phyloP scores from a whole-genome alignment of 30 jellyfish, hydroid and myxozoan species.

The Sanderia malayensis region DNA sequence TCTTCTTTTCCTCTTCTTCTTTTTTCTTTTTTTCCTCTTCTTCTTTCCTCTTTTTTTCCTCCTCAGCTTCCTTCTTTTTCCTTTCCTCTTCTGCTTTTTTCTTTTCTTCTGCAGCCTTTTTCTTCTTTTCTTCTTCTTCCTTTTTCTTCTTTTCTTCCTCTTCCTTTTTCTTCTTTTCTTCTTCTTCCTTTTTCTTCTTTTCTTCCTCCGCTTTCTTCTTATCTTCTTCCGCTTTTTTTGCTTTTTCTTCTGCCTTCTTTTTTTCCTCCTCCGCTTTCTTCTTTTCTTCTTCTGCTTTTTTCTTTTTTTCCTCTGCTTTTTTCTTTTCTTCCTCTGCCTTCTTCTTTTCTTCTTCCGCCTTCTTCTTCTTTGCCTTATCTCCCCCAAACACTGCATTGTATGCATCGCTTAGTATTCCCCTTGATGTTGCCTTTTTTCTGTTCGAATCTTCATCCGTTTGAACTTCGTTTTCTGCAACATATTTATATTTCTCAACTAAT shows the following conservation, averaged over 20 bases:
- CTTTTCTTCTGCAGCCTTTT: slow-evolving; percentile 21
- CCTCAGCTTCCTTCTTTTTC: slow-evolving; percentile 46
- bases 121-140: slow-evolving; percentile 25
- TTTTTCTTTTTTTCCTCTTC: slow-evolving; percentile 27
- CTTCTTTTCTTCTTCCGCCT: slow-evolving; percentile 37
- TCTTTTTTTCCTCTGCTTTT: slow-evolving; percentile 35
- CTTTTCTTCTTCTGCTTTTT: slow-evolving; percentile 33
- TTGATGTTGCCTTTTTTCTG: slow-evolving; percentile 23
- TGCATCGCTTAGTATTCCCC: slow-evolving; percentile 27
- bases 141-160: slow-evolving; percentile 21
- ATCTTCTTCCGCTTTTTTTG: slow-evolving; percentile 21
- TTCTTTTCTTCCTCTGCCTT: slow-evolving; percentile 53
- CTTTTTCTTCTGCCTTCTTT: slow-evolving; percentile 43
- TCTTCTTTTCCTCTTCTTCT: slow-evolving; percentile 13
- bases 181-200: slow-evolving; percentile 1
- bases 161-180: slow-evolving; percentile 12
- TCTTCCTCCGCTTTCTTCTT: slow-evolving; percentile 27
- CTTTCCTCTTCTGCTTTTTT: slow-evolving; percentile 41
- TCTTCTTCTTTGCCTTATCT: slow-evolving; percentile 25
- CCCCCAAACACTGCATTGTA: neutral
- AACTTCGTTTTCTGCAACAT: slow-evolving; percentile 33
- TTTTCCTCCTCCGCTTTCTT: slow-evolving; percentile 19
- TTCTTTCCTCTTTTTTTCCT: slow-evolving; percentile 29
- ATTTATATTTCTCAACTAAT: too few relatives aligned
- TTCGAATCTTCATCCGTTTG: slow-evolving; percentile 31